phyloP scores from a whole-genome alignment of 2,113 vertebrate species.

The Lophochroa leadbeateri region DNA sequence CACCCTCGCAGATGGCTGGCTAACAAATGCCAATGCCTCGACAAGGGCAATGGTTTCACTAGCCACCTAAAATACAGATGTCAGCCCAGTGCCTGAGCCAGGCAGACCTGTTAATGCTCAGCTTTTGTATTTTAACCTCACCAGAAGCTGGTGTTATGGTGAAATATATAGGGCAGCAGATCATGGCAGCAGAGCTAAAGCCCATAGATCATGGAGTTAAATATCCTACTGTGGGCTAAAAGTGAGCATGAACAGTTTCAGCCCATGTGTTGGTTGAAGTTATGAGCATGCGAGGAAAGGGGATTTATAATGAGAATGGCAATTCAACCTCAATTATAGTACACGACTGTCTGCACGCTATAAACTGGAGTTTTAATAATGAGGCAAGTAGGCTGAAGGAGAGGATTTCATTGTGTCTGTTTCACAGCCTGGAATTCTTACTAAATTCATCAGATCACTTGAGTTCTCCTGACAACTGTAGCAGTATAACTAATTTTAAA shows the following conservation, averaged over 20 bases:
- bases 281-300: constrained; percentile 1
- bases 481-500: constrained; percentile 60
- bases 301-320: constrained; percentile 62
- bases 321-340: constrained; percentile 65
- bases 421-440: constrained; percentile 40
- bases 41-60: not conserved
- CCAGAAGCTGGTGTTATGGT: not conserved
- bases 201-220: constrained; percentile 30
- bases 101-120: not conserved
- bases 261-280: constrained; percentile 45
- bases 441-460: constrained; percentile 44
- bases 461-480: constrained; percentile 59
- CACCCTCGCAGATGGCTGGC: not conserved
- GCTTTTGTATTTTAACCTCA: not conserved
- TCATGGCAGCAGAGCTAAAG: not conserved
- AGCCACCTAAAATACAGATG: not conserved
- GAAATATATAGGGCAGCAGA: constrained; percentile 45
- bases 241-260: not conserved
- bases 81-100: not conserved
- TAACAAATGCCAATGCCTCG: not conserved
- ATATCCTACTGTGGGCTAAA: constrained; percentile 33
- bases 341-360: constrained; percentile 37
- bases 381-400: constrained; percentile 36
- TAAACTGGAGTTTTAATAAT: constrained; percentile 62
- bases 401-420: constrained; percentile 53